Evolutionary conservation across 2,797 vertebrate species (phyloP).

Genomic region (Alca torda): DNA sequence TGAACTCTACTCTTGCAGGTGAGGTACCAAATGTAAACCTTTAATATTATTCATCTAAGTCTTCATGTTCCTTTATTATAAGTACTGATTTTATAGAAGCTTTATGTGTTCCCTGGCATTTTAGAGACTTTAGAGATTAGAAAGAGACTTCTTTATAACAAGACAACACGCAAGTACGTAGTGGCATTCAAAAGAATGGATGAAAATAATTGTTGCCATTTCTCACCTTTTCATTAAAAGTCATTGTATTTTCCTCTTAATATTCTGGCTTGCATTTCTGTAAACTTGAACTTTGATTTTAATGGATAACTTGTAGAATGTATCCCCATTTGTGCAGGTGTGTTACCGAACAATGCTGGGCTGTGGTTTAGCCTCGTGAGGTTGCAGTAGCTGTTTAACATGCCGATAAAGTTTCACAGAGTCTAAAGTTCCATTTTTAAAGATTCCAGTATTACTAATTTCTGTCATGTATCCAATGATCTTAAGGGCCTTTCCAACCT

Average conservation of each 20-base stretch:
- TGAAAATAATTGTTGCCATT: background rate
- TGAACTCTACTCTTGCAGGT: background rate
- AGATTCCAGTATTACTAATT: background rate
- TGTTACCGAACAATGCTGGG: background rate
- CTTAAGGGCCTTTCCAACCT: background rate
- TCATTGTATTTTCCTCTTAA: background rate
- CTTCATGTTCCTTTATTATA: background rate
- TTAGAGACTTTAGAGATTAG: background rate
- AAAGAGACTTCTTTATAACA: background rate
- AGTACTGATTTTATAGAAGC: background rate
- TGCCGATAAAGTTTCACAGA: background rate
- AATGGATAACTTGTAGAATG: background rate
- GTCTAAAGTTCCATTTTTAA: background rate
- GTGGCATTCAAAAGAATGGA: background rate
- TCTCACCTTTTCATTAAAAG: background rate
- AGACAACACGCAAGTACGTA: background rate
- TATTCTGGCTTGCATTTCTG: background rate
- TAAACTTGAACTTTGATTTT: background rate
- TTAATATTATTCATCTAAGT: background rate
- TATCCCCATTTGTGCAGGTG: background rate
- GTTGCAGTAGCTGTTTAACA: background rate
- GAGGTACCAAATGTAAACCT: background rate
- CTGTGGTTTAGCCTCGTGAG: background rate
- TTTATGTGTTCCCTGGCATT: background rate
- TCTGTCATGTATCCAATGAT: fast-evolving